phyloP scores from a whole-genome alignment of 2,888 invertebrate genomes.

The Stratiomys singularior region DNA sequence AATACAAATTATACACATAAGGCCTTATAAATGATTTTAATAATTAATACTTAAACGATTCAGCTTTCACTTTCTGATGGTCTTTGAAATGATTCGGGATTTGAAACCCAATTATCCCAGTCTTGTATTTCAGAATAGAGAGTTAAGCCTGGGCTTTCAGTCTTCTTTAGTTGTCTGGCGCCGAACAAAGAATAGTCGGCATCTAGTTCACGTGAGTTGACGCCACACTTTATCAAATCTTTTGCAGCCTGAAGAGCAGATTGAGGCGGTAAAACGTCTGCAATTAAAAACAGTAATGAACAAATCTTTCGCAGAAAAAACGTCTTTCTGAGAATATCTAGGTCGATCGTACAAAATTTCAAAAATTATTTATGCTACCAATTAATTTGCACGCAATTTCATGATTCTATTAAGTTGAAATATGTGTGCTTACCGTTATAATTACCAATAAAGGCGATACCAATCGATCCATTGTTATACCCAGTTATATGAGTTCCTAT shows the following conservation, averaged over 20 bases:
- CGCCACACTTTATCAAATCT: slow-evolving; percentile 60
- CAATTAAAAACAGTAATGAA: slow-evolving; percentile 44
- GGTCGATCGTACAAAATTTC: too few species aligned
- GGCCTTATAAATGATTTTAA: too few species aligned
- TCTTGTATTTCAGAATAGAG: slow-evolving; percentile 61
- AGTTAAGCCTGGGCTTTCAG: slow-evolving; percentile 61
- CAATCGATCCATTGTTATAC: slow-evolving; percentile 69
- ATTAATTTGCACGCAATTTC: too few species aligned
- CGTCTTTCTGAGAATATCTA: too few species aligned
- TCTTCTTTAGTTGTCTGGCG: slow-evolving; percentile 61
- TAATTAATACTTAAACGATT: too few species aligned
- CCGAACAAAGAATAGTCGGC: slow-evolving; percentile 61
- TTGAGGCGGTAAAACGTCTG: slow-evolving; percentile 57
- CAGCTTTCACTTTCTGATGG: too few species aligned
- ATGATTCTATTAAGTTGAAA: too few species aligned
- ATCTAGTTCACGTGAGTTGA: slow-evolving; percentile 57
- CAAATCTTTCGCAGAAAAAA: too few species aligned
- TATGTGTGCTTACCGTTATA: slow-evolving; percentile 61
- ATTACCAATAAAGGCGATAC: slow-evolving; percentile 69
- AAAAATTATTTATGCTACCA: too few species aligned
- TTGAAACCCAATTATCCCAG: slow-evolving; percentile 56
- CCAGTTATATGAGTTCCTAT: slow-evolving; percentile 68
- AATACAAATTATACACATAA: too few species aligned
- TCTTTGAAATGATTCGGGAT: too few species aligned
- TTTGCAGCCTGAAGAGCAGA: slow-evolving; percentile 58